Percentiles rank a stretch among this genome's conserved stretches.
phyloP scores from a whole-genome alignment of 2,888 invertebrate genomes.

The Isoperla grammatica region DNA sequence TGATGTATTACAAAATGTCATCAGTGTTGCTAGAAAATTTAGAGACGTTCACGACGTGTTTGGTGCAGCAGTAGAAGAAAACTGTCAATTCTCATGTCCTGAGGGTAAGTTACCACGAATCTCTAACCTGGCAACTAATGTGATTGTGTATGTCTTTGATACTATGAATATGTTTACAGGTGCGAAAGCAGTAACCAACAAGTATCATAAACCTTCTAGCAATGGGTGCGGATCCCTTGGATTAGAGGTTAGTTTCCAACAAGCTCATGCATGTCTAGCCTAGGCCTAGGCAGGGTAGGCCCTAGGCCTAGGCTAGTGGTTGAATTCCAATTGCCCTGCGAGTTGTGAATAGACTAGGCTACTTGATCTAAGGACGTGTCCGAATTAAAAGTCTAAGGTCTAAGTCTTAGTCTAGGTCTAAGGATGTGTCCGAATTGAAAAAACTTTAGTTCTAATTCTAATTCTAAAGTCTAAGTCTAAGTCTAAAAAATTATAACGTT shows the following conservation, averaged over 20 bases:
- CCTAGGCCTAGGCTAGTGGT: no score
- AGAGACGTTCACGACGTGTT: slow-evolving; percentile 73
- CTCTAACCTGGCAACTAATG: background rate
- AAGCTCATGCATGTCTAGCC: background rate
- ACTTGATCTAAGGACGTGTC: no score
- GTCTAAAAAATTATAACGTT: no score
- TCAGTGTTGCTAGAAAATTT: slow-evolving; percentile 68
- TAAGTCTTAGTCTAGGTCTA: no score
- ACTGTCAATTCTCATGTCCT: slow-evolving; percentile 71
- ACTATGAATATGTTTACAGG: slow-evolving; percentile 51
- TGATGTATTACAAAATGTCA: slow-evolving; percentile 66
- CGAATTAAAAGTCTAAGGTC: no score
- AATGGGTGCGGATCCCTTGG: slow-evolving; percentile 86
- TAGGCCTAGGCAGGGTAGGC: background rate
- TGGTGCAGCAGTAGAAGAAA: slow-evolving; percentile 79
- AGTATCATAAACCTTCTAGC: slow-evolving; percentile 64
- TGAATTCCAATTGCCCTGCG: background rate
- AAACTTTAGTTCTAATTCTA: no score
- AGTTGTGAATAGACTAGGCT: background rate
- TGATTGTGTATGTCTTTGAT: no score
- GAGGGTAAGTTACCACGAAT: slow-evolving; percentile 49
- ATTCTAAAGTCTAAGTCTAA: no score
- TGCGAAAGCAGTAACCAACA: slow-evolving; percentile 59
- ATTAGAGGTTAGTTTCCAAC: slow-evolving; percentile 53
- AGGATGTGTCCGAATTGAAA: no score